phyloP scores from a whole-genome alignment of 2,797 vertebrate genomes.

The Ptychadena robeensis region DNA sequence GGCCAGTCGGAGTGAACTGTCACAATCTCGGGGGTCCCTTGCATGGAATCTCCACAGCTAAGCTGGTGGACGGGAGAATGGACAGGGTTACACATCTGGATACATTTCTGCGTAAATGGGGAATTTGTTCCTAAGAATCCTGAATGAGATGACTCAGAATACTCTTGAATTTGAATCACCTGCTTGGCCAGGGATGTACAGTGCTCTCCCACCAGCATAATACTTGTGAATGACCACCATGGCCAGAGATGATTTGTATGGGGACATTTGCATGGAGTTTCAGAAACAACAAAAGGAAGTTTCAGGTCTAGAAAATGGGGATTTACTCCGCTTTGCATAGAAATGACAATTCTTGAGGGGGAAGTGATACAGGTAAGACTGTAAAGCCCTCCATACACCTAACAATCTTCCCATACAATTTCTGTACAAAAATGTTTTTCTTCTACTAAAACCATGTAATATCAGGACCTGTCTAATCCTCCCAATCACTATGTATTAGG shows the following conservation, averaged over 20 bases:
- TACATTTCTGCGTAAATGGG: not conserved
- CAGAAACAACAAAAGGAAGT: constrained; percentile 6
- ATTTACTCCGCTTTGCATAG: not conserved
- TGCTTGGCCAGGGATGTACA: not conserved
- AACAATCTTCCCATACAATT: too few species aligned
- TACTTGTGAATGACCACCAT: not conserved
- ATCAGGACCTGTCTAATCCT: too few species aligned
- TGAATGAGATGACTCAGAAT: not conserved
- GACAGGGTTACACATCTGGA: not conserved
- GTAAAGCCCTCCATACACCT: too few species aligned
- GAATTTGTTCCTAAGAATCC: not conserved
- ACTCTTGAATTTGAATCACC: not conserved
- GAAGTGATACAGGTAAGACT: not conserved
- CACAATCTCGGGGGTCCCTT: not conserved
- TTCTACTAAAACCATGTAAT: too few species aligned
- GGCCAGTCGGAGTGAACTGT: not conserved
- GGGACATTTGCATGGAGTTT: not conserved
- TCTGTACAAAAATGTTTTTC: too few species aligned
- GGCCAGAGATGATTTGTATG: too few species aligned
- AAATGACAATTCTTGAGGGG: not conserved
- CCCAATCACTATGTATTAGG: too few species aligned
- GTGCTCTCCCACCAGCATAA: not conserved
- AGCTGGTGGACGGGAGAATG: not conserved
- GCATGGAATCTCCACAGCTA: not conserved
- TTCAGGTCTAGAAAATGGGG: not conserved